These are phyloP conservation scores for Styela clava DNA, from an alignment of 23 tunicate genomes.

Conservation along the genomic window DNA sequence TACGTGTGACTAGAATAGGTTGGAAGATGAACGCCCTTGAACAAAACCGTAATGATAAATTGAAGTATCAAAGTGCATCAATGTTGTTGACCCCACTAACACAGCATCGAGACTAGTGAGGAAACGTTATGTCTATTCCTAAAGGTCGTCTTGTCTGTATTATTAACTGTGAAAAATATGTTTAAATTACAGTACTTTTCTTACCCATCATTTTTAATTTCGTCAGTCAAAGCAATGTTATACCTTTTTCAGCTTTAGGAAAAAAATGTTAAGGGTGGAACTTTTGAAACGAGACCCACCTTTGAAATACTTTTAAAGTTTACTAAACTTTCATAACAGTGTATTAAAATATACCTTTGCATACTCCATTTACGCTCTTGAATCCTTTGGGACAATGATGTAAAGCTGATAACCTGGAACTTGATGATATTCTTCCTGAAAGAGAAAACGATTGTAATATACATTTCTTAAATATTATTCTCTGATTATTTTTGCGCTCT, in stretches of 20 bases:
- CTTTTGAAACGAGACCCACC: too few relatives aligned
- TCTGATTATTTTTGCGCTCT: too few relatives aligned
- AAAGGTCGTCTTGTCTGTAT: neutral
- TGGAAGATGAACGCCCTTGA: neutral
- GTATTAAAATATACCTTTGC: neutral
- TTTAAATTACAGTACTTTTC: too few relatives aligned
- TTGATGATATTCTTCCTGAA: neutral
- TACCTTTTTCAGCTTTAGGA: too few relatives aligned
- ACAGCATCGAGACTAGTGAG: neutral
- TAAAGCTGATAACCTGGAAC: neutral
- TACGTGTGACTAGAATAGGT: too few relatives aligned
- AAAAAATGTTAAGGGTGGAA: too few relatives aligned
- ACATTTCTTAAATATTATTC: too few relatives aligned
- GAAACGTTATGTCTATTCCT: neutral
- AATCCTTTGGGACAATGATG: slow-evolving; percentile 8
- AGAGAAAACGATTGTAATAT: neutral
- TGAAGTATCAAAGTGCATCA: neutral
- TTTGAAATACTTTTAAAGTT: too few relatives aligned
- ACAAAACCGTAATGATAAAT: neutral
- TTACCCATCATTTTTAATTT: too few relatives aligned
- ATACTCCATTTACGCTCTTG: neutral
- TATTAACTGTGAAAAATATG: too few relatives aligned
- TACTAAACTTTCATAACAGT: neutral
- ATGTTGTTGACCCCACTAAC: neutral
- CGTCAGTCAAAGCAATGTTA: too few relatives aligned